Evolutionary conservation across 2,888 invertebrate species (phyloP).

Genomic region (Parnassius orleans): DNA sequence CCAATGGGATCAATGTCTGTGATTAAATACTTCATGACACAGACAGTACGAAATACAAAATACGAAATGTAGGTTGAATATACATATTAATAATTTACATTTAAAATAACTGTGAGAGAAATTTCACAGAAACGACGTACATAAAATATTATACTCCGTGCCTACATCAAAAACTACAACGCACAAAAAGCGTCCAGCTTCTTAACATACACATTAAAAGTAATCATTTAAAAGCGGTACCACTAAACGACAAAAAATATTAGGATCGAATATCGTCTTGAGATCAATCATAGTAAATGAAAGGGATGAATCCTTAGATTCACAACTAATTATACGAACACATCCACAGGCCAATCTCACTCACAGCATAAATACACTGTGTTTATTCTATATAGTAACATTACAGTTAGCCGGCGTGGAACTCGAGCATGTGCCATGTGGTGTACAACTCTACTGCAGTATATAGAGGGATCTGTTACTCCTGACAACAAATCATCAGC

Average conservation of each 20-base stretch:
- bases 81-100: constrained; percentile 69
- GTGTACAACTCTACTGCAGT: constrained; percentile 1
- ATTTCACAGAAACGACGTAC: constrained; percentile 66
- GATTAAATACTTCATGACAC: constrained; percentile 51
- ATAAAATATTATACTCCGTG: constrained; percentile 64
- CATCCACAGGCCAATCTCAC: constrained; percentile 43
- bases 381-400: constrained; percentile 17
- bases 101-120: constrained; percentile 65
- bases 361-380: constrained; percentile 15
- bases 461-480: not conserved
- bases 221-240: constrained; percentile 60
- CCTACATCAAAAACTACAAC: constrained; percentile 69
- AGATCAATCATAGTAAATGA: constrained; percentile 74
- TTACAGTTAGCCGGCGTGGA: constrained; percentile 20
- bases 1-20: constrained; percentile 30
- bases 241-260: constrained; percentile 60
- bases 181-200: constrained; percentile 74
- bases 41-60: constrained; percentile 49
- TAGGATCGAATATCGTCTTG: constrained; percentile 79
- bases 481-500: constrained; percentile 1
- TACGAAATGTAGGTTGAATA: constrained; percentile 57
- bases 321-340: constrained; percentile 54
- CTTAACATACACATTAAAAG: constrained; percentile 59
- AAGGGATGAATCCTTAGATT: constrained; percentile 52
- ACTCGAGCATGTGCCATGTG: constrained; percentile 3